Percentiles rank a stretch among this genome's conserved stretches.
Evolutionary conservation across 2,888 invertebrate species (phyloP).

Genomic region (Drosophila paramelanica): DNA sequence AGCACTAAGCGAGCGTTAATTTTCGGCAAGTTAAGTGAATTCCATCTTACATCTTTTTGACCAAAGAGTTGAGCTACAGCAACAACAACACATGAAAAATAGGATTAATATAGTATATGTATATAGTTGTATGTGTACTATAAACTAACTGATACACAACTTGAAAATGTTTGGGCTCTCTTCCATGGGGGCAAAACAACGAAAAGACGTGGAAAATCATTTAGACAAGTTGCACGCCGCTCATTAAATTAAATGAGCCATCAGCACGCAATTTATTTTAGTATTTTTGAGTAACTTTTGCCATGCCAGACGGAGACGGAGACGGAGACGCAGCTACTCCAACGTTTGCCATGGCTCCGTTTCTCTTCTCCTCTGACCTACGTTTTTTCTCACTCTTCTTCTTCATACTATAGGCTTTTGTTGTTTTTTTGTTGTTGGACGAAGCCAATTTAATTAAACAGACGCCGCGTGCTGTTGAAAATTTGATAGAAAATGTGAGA

Average conservation of each 20-base stretch:
- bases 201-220: slow-evolving; percentile 79
- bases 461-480: slow-evolving; percentile 65
- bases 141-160: slow-evolving; percentile 40
- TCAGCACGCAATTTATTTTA: slow-evolving; percentile 85
- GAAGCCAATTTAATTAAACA: slow-evolving; percentile 67
- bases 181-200: slow-evolving; percentile 29
- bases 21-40: slow-evolving; percentile 65
- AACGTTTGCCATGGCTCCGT: slow-evolving; percentile 25
- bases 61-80: slow-evolving; percentile 31
- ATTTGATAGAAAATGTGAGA: slow-evolving; percentile 63
- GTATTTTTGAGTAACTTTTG: slow-evolving; percentile 82
- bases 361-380: slow-evolving; percentile 13
- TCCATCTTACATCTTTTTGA: slow-evolving; percentile 56
- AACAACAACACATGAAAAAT: slow-evolving; percentile 6
- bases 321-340: slow-evolving; percentile 41
- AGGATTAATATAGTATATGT: background rate
- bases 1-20: slow-evolving; percentile 67
- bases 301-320: slow-evolving; percentile 50
- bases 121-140: background rate
- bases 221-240: slow-evolving; percentile 85
- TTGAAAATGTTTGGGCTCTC: slow-evolving; percentile 36
- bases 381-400: background rate
- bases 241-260: slow-evolving; percentile 85
- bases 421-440: slow-evolving; percentile 14
- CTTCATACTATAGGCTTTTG: slow-evolving; percentile 7